Conservation (phyloP, 2,888 invertebrate species). For the Oscheius sp. region DNA sequence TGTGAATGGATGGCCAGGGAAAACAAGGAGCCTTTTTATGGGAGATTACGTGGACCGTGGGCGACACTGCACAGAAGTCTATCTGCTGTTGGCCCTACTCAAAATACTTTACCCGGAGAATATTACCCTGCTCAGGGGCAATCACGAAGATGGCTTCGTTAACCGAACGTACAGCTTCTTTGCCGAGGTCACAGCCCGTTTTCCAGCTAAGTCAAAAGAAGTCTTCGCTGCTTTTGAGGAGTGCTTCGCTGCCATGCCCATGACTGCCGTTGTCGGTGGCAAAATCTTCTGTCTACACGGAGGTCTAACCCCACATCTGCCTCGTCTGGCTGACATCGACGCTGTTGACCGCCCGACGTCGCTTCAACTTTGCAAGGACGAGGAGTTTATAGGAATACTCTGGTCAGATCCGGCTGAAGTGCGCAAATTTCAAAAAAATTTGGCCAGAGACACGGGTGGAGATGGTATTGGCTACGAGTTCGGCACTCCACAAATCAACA, state of each 20-base stretch:
- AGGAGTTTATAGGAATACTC: conserved; percentile 10
- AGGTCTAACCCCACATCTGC: conserved; percentile 85
- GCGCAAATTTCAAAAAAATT: conserved; percentile 1
- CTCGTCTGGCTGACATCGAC: conserved; percentile 16
- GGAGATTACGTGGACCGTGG: conserved; percentile 61
- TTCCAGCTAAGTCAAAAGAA: not conserved
- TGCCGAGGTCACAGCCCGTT: conserved; percentile 1
- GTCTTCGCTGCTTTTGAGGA: conserved; percentile 13
- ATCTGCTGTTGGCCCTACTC: conserved; percentile 44
- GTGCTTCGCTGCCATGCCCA: conserved; percentile 77
- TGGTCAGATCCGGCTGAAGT: conserved; percentile 22
- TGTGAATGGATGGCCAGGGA: conserved; percentile 24
- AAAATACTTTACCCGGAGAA: conserved; percentile 53
- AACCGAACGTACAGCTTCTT: conserved; percentile 43
- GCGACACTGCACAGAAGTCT: conserved; percentile 51
- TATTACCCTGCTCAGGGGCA: conserved; percentile 57
- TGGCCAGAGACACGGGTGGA: conserved; percentile 13
- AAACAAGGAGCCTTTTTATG: conserved; percentile 45
- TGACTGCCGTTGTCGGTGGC: conserved; percentile 96
- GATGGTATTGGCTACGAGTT: conserved; percentile 20
- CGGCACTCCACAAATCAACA: conserved; percentile 3
- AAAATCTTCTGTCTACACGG: conserved; percentile 99
- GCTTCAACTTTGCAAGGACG: not conserved
- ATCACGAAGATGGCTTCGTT: conserved; percentile 56
- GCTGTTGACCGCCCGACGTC: not conserved